These are phyloP conservation scores for Ferrisia virgata DNA, from an alignment of 2,888 invertebrate genomes.

Conservation along the genomic window DNA sequence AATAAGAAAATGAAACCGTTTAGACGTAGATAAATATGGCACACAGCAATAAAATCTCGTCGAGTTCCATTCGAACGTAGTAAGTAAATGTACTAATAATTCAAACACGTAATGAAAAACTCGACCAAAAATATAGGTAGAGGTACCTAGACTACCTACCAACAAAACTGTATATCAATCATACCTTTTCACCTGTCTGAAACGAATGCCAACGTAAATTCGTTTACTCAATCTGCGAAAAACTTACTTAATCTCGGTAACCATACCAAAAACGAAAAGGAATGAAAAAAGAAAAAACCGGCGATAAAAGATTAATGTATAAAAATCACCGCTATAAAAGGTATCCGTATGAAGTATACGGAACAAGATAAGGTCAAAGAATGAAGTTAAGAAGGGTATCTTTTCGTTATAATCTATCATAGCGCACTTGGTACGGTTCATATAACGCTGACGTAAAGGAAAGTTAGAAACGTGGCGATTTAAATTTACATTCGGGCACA, in stretches of 20 bases:
- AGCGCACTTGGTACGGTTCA: neutral
- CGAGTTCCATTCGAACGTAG: too few relatives aligned
- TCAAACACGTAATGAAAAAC: too few relatives aligned
- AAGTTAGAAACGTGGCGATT: neutral
- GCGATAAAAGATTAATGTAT: neutral
- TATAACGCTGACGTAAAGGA: neutral
- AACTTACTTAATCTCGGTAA: neutral
- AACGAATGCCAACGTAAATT: neutral
- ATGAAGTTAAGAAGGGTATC: neutral
- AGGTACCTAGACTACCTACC: too few relatives aligned
- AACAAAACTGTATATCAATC: neutral
- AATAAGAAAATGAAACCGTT: too few relatives aligned
- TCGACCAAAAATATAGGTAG: too few relatives aligned
- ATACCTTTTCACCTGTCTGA: neutral
- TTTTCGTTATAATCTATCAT: neutral
- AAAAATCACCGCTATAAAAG: neutral
- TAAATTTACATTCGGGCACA: neutral
- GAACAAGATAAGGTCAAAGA: neutral
- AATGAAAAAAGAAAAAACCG: neutral
- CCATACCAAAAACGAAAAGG: neutral
- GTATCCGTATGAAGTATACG: neutral
- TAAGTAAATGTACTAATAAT: too few relatives aligned
- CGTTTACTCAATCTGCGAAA: neutral
- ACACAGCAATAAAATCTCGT: too few relatives aligned
- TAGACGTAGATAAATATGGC: too few relatives aligned